Base-by-base conservation (phyloP, 2,113 vertebrate genomes). In the rabbit (Oryctolagus cuniculus) region DNA sequence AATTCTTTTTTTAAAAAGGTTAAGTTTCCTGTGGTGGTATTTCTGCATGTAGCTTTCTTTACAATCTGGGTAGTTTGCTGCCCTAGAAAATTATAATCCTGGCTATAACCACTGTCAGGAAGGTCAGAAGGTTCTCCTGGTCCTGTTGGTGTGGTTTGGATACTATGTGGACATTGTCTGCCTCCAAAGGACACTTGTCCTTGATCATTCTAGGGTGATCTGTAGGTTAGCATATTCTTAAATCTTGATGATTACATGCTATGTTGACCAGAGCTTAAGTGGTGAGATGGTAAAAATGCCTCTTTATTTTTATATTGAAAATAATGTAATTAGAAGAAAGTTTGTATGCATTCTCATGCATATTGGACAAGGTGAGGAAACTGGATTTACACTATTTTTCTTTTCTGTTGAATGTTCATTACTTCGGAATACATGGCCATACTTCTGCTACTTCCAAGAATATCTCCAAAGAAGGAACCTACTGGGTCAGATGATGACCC, bases 291-390 rank as follows among this genome's bases (percentile, higher is more conserved):
- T 75, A 63, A 95, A 86, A 92, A 53, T 72, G 49, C 66, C 78
- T 70, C 55, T 55, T 75, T 1, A 58, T n/a, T 13, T 77, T 69
- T 58, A 49, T 75, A 55, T 58, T 74, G 13, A 73, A 13, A 61
- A 44, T 77, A 51, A 0, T 93, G 36, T 49, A 4, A 58, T 64
- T 69, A 82, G 58, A 34, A 66, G 51, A 80, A 29, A 66, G 17
- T 85, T 69, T 87, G 13, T 83, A 10, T 77, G 12, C 89, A 55
- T 4, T 11, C 5, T 78, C 49, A 51, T 24, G 15, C n/a, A 27
- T 95, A 19, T 72, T 75, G 89, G 92, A 80, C 22, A 22, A 87
- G 51, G 83, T 15, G 27, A 95, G 49, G n/a, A 74, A 13, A 36
- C 5, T 87, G 51, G 9, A 53, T 38, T 80, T 58, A 64, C 87